Evolutionary conservation across 2,797 vertebrate genomes (phyloP), one percentile per base, ranked within the genome.

Genomic region (Erethizon dorsatum): DNA sequence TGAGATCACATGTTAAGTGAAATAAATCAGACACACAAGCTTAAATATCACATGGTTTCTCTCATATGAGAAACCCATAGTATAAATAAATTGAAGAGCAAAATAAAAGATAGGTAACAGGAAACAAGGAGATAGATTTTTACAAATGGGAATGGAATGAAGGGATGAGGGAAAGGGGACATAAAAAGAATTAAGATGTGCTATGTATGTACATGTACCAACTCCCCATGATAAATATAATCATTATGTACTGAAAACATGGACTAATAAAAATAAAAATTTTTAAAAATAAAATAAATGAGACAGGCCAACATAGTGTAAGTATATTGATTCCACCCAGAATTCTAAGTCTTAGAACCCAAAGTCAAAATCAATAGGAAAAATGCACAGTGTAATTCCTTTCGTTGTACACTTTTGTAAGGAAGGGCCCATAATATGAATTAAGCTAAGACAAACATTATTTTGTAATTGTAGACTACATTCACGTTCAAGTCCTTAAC

Each of bases 331-430:
- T 85, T 45, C 73, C n/a, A 89, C 15, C 11, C 50, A 71, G 45
- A 20, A 88, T 37, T 71, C 12, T 12, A 73, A 14, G 65, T 65
- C 3, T 88, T 79, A 86, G 77, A 94, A 89, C 5, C 0, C 26
- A 77, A 96, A 95, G 50, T 14, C 11, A 80, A 97, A 82, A 37
- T 61, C 37, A 84, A 90, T 90, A 71, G 31, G 18, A 77, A 94
- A 94, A 77, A 14, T 59, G 41, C 7, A 82, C 0, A 77, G 2
- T 71, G 57, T 28, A 59, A 87, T 15, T 91, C 1, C 11, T 86
- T 86, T 75, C 24, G 6, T 63, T 89, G 63, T 63, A 1, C 33
- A 7, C 11, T 59, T 86, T 90, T 88, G 77, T 93, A 59, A 88
- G 56, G 33, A 85, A 92, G 20, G 11, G 0, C 52, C 22, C 28